phyloP scores from a whole-genome alignment of 2,888 invertebrate genomes.

The Papilio gigon region DNA sequence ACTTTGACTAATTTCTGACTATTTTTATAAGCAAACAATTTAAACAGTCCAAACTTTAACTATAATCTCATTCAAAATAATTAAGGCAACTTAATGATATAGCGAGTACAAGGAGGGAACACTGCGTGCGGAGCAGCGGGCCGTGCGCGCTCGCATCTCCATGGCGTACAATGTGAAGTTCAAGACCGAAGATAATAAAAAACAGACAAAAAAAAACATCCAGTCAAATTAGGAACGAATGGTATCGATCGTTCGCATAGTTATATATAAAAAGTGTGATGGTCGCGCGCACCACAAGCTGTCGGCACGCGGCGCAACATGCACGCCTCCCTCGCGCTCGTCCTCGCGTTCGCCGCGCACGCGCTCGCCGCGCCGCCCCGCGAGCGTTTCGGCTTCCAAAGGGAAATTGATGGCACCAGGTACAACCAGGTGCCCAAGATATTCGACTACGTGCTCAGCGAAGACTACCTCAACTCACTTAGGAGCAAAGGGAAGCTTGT shows the following conservation, averaged over 20 bases:
- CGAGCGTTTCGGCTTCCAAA: conserved; percentile 72
- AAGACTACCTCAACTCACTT: conserved; percentile 62
- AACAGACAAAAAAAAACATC: conserved; percentile 66
- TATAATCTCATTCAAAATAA: conserved; percentile 10
- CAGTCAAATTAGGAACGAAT: conserved; percentile 77
- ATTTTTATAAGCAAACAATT: no score
- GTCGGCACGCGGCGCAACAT: conserved; percentile 74
- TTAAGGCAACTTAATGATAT: conserved; percentile 28
- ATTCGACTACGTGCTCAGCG: conserved; percentile 66
- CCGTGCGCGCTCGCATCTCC: conserved; percentile 53
- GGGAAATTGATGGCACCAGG: conserved; percentile 70
- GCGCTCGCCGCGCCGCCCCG: conserved; percentile 52
- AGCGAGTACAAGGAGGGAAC: not conserved
- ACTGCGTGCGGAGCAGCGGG: conserved; percentile 17
- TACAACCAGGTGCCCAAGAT: conserved; percentile 69
- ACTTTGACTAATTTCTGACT: not conserved
- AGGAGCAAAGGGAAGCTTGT: conserved; percentile 73
- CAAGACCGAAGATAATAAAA: conserved; percentile 63
- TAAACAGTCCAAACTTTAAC: not conserved
- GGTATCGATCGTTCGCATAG: conserved; percentile 74
- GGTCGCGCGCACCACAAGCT: conserved; percentile 78
- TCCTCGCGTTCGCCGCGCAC: conserved; percentile 62
- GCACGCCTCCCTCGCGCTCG: conserved; percentile 74
- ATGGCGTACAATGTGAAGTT: conserved; percentile 67
- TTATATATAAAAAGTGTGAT: conserved; percentile 75